Evolutionary conservation across 2,113 vertebrate genomes (phyloP).

Genomic region (Isurus oxyrinchus): DNA sequence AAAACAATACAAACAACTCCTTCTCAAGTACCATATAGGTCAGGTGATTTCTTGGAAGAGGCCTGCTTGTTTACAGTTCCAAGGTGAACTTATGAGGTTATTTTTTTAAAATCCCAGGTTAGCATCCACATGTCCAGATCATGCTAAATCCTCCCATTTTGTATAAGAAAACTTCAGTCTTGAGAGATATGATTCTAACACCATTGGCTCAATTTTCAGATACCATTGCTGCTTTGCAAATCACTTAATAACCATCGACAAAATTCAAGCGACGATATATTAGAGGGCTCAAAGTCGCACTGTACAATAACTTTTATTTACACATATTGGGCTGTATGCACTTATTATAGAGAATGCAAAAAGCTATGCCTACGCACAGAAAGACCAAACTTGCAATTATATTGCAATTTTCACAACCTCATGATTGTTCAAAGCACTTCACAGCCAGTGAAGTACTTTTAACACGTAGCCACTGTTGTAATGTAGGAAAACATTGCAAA

Average conservation of each 20-base stretch:
- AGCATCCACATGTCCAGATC: too few species aligned
- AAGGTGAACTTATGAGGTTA: too few species aligned
- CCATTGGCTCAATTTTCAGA: background rate
- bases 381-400: background rate
- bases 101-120: too few species aligned
- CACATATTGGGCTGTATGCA: background rate
- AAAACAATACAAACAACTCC: too few species aligned
- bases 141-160: too few species aligned
- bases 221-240: background rate
- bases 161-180: too few species aligned
- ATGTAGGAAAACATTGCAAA: background rate
- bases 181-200: too few species aligned
- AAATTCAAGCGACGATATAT: background rate
- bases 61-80: too few species aligned
- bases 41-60: too few species aligned
- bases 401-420: background rate
- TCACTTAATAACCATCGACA: background rate
- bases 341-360: background rate
- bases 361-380: background rate
- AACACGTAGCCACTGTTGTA: background rate
- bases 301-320: background rate
- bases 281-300: background rate
- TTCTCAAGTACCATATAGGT: too few species aligned
- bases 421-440: background rate
- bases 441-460: background rate